Conservation (phyloP, 2,797 vertebrate species). For the Anguilla pacifica region DNA sequence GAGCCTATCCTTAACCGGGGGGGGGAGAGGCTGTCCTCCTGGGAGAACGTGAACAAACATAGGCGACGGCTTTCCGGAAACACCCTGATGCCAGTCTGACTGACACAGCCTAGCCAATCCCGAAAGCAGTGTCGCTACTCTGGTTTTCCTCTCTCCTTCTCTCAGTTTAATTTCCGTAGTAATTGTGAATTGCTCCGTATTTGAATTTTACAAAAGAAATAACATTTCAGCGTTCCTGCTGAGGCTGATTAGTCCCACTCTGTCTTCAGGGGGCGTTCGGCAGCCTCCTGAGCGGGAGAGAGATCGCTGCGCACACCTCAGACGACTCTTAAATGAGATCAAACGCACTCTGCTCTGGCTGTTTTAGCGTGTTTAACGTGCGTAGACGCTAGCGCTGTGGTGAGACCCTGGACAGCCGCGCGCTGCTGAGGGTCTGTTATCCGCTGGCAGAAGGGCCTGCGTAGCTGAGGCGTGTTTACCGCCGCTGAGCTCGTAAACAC, state of each 20-base stretch:
- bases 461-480: constrained; percentile 38
- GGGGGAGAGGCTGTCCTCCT: not conserved
- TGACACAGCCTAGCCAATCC: constrained; percentile 6
- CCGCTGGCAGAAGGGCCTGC: constrained; percentile 30
- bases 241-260: too few species aligned
- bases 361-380: too few species aligned
- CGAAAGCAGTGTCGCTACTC: not conserved
- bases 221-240: too few species aligned
- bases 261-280: not conserved
- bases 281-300: not conserved
- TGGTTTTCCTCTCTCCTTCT: not conserved
- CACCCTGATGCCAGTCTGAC: constrained; percentile 9
- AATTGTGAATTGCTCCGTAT: not conserved
- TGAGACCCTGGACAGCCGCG: not conserved
- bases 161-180: not conserved
- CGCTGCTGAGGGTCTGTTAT: constrained; percentile 31
- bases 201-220: not conserved
- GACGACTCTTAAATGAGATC: not conserved
- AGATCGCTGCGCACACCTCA: not conserved
- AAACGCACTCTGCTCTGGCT: too few species aligned
- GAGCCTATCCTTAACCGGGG: not conserved
- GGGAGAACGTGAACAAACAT: not conserved
- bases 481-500: constrained; percentile 38
- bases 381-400: too few species aligned
- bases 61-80: not conserved